Evolutionary conservation across 2,113 vertebrate genomes (phyloP).

Genomic region (Menura novaehollandiae): DNA sequence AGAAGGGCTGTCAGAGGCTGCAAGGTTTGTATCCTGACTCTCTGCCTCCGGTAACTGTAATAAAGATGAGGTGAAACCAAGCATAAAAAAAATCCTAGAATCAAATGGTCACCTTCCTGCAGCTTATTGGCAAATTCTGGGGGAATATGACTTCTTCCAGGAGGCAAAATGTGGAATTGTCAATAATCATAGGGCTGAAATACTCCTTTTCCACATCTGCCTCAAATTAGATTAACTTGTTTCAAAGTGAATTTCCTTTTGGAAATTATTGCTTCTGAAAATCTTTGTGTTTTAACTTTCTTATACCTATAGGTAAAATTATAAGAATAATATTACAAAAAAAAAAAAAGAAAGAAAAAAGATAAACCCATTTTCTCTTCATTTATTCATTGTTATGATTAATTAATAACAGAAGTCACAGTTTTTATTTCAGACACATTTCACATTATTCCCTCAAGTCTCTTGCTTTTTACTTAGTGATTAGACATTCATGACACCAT

Average conservation of each 20-base stretch:
- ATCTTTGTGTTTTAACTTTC: not conserved
- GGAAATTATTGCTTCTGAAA: not conserved
- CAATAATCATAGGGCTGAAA: not conserved
- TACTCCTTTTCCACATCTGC: not conserved
- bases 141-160: not conserved
- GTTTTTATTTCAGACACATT: not conserved
- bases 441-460: not conserved
- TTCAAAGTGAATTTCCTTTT: not conserved
- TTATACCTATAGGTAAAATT: not conserved
- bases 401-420: not conserved
- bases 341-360: too few relatives aligned
- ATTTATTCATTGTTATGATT: not conserved
- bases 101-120: not conserved
- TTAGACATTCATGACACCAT: not conserved
- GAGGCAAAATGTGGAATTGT: not conserved
- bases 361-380: not conserved
- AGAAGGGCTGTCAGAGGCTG: not conserved
- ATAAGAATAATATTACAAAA: not conserved
- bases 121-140: not conserved
- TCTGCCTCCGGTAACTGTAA: not conserved
- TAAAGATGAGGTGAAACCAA: not conserved
- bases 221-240: not conserved
- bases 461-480: not conserved
- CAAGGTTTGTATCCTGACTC: not conserved
- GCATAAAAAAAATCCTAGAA: not conserved